Evolutionary conservation across 2,113 vertebrate species (phyloP), one percentile per base, ranked within the genome.

Genomic region (Chaetorhynchus papuensis): DNA sequence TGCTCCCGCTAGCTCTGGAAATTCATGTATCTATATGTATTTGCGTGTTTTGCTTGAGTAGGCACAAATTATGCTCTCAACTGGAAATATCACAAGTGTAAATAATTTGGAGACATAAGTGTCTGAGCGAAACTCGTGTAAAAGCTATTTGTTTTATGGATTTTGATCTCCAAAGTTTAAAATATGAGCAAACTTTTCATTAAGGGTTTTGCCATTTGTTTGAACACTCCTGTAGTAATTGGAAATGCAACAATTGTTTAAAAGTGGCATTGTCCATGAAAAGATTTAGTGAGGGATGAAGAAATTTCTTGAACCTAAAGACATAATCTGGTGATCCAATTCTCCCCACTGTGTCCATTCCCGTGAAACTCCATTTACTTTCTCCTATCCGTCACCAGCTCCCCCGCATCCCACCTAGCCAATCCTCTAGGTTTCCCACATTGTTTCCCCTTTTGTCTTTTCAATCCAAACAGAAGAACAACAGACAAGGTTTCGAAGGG

Each of bases 271-370:
- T 98, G 97, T 97, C 96, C 93, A 47, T 98, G 98, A 98, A 98
- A 98, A 98, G 98, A 98, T 98, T 98, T 98, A 98, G 98, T 98
- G 98, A 98, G 98, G 98, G 98, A 98, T 98, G 98, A 98, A 98
- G 98, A 98, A 98, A 98, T 98, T 98, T 98, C 98, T 98, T 98
- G 98, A 98, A 98, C 97, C 97, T 96, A 98, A 98, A 98, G 98
- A 97, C 98, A 97, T 98, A 98, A 98, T 98, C 98, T 98, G 98
- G 98, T 98, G 98, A 98, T 98, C 98, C 98, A 98, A 98, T 98
- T 98, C 98, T 98, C 98, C 97, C 97, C 97, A 98, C 98, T 97
- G 98, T 98, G 97, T 98, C 98, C 97, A 97, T 98, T 98, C 98
- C 97, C 96, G 97, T 98, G 98, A 98, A 98, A 98, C 97, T 96